Base-by-base conservation (phyloP, 2,113 vertebrate genomes). In the Petaurus breviceps region DNA sequence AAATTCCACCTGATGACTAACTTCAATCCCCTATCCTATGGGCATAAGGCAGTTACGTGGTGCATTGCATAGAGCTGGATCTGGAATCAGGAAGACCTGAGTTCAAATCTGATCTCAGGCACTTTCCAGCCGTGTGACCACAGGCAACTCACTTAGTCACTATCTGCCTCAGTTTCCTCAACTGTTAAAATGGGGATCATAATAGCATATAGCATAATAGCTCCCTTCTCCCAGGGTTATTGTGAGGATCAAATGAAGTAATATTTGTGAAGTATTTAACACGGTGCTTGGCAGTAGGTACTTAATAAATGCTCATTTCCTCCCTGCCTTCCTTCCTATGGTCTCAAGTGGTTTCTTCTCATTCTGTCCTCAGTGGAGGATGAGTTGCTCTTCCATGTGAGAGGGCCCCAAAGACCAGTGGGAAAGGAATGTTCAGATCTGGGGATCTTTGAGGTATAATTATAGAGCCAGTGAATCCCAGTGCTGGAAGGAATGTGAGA, bases 1-100 rank as follows among this genome's bases (percentile, higher is more conserved):
- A 96, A 95, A 77, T 55, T 92, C 91, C 61, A 47, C 91, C 22
- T 68, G 89, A 10, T 22, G 46, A 92, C 53, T 94, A 23, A 77
- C 26, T 51, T 90, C 3, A 28, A 0, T 26, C 19, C n/a, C 37
- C 7, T 6, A 43, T 43, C 37, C 68, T 22, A n/a, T 37, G 61
- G 61, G 14, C 0, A n/a, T 84, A 43, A 84, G 37, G 37, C n/a
- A 23, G 68, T n/a, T 43, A 43, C 0, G 6, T 43, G 6, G 68
- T 84, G 0, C 68, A 43, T 84, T 22, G 37, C 92, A 28, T 92
- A 49, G 54, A 93, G n/a, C 54, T 57, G 51, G 51, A 22, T 26
- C 93, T 55, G 92, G 46, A 84, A 19, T 84, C 37, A 77, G 37
- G 31, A 77, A 77, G 14, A n/a, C 61, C 51, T 52, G 51, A 52